Percentiles rank a stretch among this genome's conserved stretches.
phyloP scores from a whole-genome alignment of 2,113 vertebrate genomes.

The Etia nguti region DNA sequence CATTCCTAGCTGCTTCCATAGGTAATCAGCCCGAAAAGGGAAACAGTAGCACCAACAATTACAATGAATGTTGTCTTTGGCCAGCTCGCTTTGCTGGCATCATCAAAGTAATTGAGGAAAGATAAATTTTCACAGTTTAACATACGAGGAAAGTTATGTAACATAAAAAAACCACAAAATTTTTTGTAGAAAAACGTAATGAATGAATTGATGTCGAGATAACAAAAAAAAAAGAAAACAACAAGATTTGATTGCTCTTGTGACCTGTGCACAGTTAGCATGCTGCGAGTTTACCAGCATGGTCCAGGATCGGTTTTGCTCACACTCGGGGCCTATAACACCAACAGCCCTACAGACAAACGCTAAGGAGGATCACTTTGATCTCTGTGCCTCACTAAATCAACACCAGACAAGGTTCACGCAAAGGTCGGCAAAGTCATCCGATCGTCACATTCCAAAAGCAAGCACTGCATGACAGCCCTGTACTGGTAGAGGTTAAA shows the following conservation, averaged over 20 bases:
- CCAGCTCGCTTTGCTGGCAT: constrained; percentile 40
- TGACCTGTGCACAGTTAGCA: constrained; percentile 17
- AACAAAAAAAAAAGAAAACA: not conserved
- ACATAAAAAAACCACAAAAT: too few species aligned
- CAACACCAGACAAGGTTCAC: constrained; percentile 76
- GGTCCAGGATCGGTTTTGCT: constrained; percentile 38
- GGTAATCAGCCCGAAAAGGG: constrained; percentile 70
- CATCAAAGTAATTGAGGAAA: constrained; percentile 63
- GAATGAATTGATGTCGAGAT: not conserved
- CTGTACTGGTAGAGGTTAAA: constrained; percentile 55
- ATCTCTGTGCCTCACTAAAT: constrained; percentile 73
- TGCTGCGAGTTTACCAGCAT: not conserved
- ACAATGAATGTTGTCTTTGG: constrained; percentile 60
- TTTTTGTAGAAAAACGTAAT: not conserved
- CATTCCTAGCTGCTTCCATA: constrained; percentile 66
- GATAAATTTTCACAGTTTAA: constrained; percentile 56
- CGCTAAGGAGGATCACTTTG: constrained; percentile 57
- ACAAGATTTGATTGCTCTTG: not conserved
- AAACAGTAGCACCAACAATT: constrained; percentile 57
- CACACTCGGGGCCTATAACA: constrained; percentile 28
- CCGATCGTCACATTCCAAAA: constrained; percentile 72
- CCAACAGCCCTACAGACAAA: constrained; percentile 47
- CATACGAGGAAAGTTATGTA: constrained; percentile 58
- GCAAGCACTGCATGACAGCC: constrained; percentile 60
- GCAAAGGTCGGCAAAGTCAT: constrained; percentile 72